Evolutionary conservation across 2,888 invertebrate genomes (phyloP), one percentile per base, ranked within the genome.

Genomic region (Drosophila fungiperda): DNA sequence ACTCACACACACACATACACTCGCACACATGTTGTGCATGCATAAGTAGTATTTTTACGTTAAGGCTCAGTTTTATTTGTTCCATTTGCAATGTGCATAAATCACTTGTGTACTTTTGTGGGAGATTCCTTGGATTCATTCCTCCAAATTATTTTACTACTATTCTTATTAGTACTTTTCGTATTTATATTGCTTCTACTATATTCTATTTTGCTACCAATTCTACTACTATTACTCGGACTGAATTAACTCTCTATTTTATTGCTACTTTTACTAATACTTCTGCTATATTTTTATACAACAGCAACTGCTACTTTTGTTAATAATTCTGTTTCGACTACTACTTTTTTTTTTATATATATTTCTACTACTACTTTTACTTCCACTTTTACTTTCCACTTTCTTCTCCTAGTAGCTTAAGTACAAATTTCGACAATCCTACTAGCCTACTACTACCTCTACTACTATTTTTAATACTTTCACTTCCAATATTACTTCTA

Each of bases 41-140:
- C 78, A 76, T 84, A 84, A 87, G 83, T 83, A 85, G 84, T 73
- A 80, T 72, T 26, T 64, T 26, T 70, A 33, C 40, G 59, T 42
- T 59, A 62, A 48, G 49, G 40, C 65, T 62, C 52, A 50, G 29
- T 49, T 65, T 67, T 45, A 65, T 65, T 65, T 72, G 82, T 82
- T 87, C 73, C 78, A 87, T 82, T 87, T 75, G 80, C 80, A 80
- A 73, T 76, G 74, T 81, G 84, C 83, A 87, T 84, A 87, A 84
- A 84, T 87, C 84, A 83, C 80, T 80, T 55, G 58, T 50, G 7
- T 17, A 2, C 15, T 45, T 17, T 20, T 23, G 53, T 9, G 62
- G 40, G 9, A 9, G n/a, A 40, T 40, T n/a, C 9, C 1, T 9
- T 23, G 23, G 45, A 23, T 8, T 23, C 23, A 7, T 12, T 50